Evolutionary conservation across 2,888 invertebrate genomes (phyloP), one percentile per base, ranked within the genome.

Genomic region (Clusia tigrina): DNA sequence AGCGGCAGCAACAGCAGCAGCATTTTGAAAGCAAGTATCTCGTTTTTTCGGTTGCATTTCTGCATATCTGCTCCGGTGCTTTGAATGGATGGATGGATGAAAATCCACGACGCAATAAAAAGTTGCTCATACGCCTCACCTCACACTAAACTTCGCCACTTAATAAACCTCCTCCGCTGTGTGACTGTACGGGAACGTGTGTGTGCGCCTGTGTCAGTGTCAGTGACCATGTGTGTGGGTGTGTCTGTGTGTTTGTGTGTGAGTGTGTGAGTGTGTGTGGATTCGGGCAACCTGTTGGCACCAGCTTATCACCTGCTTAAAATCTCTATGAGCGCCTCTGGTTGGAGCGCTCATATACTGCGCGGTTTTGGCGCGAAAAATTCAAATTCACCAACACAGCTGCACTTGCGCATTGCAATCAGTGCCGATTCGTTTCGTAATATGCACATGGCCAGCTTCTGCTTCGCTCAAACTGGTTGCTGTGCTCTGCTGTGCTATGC

Each of bases 271-370:
- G 15, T 55, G 37, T 12, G 25, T 25, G 42, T 10, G 25, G 17
- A 42, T 22, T 15, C 23, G 18, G 32, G 25, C n/a, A 25, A 32
- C 23, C 54, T 56, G 26, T 54, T 25, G 22, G 42, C 53, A 54
- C 58, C 66, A 62, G 64, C 72, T 71, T 71, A 71, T 71, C 71
- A 71, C 69, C 73, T 73, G 73, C 58, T 61, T 62, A 60, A 55
- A 58, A 53, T 55, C 63, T 26, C n/a, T 32, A 24, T 52, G 26
- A n/a, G 18, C 37, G 42, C 15, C 46, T 53, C 20, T 24, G 25
- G 53, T 53, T 25, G 53, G 53, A 25, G 38, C 42, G 32, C 26
- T 32, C 15, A 17, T 51, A 55, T 64, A 57, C 67, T 63, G 65
- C 60, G 56, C 48, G 18, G 61, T 64, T 63, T 67, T 60, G 63